Percentiles rank a stretch among this genome's conserved stretches.
These are phyloP conservation scores for Cavia aperea DNA, from an alignment of 2,113 vertebrate species.

Conservation along the genomic window DNA sequence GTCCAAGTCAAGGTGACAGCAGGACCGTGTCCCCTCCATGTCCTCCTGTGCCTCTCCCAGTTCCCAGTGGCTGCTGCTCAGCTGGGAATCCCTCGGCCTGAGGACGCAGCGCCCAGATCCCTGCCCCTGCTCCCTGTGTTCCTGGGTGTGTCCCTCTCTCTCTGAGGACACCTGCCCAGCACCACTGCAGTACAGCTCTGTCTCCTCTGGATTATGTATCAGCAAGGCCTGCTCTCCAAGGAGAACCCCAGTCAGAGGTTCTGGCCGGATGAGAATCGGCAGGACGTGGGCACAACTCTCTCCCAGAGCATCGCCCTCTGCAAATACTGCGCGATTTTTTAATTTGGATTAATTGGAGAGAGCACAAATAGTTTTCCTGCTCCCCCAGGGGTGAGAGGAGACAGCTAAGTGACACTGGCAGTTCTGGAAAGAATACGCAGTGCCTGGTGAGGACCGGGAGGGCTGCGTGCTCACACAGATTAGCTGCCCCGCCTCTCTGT, in stretches of 20 bases:
- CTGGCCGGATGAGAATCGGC: neutral
- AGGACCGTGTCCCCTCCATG: neutral
- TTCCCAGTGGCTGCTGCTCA: neutral
- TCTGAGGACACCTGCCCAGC: neutral
- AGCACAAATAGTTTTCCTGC: neutral
- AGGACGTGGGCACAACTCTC: neutral
- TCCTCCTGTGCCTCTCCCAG: neutral
- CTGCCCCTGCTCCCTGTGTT: neutral
- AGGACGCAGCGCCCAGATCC: accelerated
- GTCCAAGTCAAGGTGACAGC: neutral
- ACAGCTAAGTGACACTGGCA: neutral
- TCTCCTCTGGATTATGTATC: neutral
- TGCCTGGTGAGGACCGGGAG: neutral
- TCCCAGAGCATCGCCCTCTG: neutral
- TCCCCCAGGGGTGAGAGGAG: neutral
- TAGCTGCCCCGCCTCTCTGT: neutral
- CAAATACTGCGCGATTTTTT: neutral
- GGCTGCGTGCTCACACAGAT: neutral
- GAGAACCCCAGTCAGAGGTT: neutral
- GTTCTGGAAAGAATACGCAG: neutral
- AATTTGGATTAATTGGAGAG: neutral
- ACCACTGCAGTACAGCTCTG: neutral
- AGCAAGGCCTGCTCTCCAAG: neutral
- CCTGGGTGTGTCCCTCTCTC: neutral
- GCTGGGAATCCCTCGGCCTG: neutral